Evolutionary conservation across 2,113 vertebrate genomes (phyloP).

Genomic region (Xenotilapia caudafasciata): DNA sequence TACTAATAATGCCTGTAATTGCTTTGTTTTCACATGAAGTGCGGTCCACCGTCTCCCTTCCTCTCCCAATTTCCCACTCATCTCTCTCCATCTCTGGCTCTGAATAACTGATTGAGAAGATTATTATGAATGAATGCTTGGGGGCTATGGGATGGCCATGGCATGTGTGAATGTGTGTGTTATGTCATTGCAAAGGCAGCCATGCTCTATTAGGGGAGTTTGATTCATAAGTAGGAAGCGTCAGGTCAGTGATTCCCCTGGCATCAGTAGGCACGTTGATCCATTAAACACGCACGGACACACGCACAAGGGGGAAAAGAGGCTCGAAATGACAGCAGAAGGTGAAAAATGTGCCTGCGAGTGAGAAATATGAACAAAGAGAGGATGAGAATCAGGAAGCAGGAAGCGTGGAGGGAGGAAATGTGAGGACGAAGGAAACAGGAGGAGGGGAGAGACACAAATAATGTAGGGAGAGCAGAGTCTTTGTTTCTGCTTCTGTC

Average conservation of each 20-base stretch:
- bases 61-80: neutral
- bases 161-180: neutral
- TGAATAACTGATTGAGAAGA: conserved; percentile 21
- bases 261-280: conserved; percentile 2
- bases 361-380: conserved; percentile 54
- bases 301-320: neutral
- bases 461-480: conserved; percentile 35
- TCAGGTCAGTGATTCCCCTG: conserved; percentile 22
- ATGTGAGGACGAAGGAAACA: conserved; percentile 48
- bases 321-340: neutral
- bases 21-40: conserved; percentile 37
- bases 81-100: neutral
- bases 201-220: conserved; percentile 28
- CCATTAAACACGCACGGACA: neutral
- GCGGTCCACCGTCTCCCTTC: neutral
- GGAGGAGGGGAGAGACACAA: neutral
- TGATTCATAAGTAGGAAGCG: conserved; percentile 39
- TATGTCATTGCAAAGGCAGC: conserved; percentile 28
- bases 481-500: conserved; percentile 33
- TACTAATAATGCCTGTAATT: conserved; percentile 18
- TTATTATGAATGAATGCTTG: conserved; percentile 52
- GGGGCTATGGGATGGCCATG: neutral
- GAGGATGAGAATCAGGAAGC: conserved; percentile 63
- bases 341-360: neutral
- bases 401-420: conserved; percentile 60